A percentile compares a stretch with the other conserved stretches of the same genome.
Conservation (phyloP, 1,140 invertebrate genomes). For the Calliopsis andreniformis region DNA sequence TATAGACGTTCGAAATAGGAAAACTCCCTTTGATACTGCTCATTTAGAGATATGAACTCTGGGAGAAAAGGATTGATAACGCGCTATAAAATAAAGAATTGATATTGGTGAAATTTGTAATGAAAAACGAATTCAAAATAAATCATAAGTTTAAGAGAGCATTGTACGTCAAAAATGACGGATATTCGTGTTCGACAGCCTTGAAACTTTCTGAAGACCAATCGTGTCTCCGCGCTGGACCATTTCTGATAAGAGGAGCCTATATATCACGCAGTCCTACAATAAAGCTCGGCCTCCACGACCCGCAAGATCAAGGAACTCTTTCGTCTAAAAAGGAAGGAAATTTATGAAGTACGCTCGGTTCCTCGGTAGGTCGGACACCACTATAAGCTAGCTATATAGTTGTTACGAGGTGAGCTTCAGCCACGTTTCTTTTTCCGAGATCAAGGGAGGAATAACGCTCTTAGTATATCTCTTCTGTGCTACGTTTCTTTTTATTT, state of each 20-base stretch:
- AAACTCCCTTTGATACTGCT: too few species aligned
- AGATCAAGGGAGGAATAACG: not conserved
- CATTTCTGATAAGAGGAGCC: not conserved
- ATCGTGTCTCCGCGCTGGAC: not conserved
- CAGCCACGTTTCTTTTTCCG: not conserved
- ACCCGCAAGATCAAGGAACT: constrained; percentile 2
- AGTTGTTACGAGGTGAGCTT: not conserved
- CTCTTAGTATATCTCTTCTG: not conserved
- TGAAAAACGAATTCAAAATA: too few species aligned
- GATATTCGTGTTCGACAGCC: not conserved
- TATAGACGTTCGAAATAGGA: too few species aligned
- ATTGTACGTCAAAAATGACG: not conserved
- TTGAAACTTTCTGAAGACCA: not conserved
- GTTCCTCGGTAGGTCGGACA: not conserved
- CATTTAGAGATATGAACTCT: too few species aligned
- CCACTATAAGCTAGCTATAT: not conserved
- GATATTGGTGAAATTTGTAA: not conserved
- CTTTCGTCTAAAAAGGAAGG: constrained; percentile 8
- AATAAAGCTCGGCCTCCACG: constrained; percentile 1
- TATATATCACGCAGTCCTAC: not conserved
- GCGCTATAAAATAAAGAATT: too few species aligned
- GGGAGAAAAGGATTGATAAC: too few species aligned
- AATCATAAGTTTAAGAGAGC: not conserved
- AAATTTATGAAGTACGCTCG: constrained; percentile 19
- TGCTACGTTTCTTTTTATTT: not conserved